Evolutionary conservation across 2,888 invertebrate genomes (phyloP).

Genomic region (Andrena chrysosceles): DNA sequence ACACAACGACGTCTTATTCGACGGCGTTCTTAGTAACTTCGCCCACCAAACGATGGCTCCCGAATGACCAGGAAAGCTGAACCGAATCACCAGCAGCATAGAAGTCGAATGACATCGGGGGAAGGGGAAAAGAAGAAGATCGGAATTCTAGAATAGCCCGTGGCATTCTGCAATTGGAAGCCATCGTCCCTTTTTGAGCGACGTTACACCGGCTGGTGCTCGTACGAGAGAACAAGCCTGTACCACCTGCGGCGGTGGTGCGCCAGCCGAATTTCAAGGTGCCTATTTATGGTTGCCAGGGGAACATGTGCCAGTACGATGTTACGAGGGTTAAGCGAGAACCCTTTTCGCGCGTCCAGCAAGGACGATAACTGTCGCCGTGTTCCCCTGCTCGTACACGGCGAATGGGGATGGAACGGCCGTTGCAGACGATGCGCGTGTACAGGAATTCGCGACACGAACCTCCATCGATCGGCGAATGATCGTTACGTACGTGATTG

Average conservation of each 20-base stretch:
- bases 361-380: constrained; percentile 59
- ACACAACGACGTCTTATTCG: background rate
- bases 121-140: constrained; percentile 3
- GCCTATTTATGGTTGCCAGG: constrained; percentile 71
- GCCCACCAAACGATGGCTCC: background rate
- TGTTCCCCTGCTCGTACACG: constrained; percentile 44
- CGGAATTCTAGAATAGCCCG: background rate
- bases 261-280: constrained; percentile 50
- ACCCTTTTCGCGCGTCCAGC: constrained; percentile 64
- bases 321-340: constrained; percentile 56
- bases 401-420: constrained; percentile 8
- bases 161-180: constrained; percentile 14
- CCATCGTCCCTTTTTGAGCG: constrained; percentile 18
- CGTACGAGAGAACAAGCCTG: constrained; percentile 18
- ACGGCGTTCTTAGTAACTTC: background rate
- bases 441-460: constrained; percentile 26
- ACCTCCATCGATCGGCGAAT: background rate
- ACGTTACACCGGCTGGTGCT: constrained; percentile 1
- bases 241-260: constrained; percentile 47
- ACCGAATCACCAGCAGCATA: no score
- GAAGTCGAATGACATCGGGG: background rate
- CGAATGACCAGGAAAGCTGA: background rate
- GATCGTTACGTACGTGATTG: background rate
- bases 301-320: constrained; percentile 61
- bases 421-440: constrained; percentile 32